Percentiles rank a stretch among this genome's conserved stretches.
These are phyloP conservation scores for Corticium candelabrum DNA, from an alignment of 37 sponge, comb jelly and placozoan genomes.

Conservation along the genomic window DNA sequence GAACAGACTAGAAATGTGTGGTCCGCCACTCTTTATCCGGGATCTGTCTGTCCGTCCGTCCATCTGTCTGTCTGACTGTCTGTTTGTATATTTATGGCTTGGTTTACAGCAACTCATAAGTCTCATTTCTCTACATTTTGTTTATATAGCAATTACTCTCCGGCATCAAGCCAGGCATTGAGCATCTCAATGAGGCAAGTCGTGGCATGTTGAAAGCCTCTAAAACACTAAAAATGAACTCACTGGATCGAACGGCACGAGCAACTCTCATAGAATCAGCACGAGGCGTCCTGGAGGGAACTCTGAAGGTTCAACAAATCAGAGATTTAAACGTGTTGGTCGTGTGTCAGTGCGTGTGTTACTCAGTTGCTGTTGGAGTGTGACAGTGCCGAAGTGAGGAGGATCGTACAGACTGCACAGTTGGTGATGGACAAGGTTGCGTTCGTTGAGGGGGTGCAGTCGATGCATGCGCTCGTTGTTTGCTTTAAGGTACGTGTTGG, in stretches of 20 bases:
- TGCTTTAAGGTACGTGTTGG: slow-evolving; percentile 58
- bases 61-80: too few species aligned
- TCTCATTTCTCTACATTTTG: too few species aligned
- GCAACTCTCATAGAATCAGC: slow-evolving; percentile 21
- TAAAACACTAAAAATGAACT: background rate
- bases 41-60: too few species aligned
- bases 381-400: slow-evolving; percentile 57
- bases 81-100: too few species aligned
- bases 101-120: too few species aligned
- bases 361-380: slow-evolving; percentile 49
- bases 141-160: too few species aligned
- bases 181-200: background rate
- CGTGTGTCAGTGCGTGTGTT: background rate
- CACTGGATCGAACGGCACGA: background rate
- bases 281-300: slow-evolving; percentile 40
- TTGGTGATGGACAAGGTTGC: slow-evolving; percentile 45
- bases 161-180: too few species aligned
- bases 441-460: slow-evolving; percentile 53
- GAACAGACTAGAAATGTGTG: too few species aligned
- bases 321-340: background rate
- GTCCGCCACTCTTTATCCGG: too few species aligned
- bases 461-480: slow-evolving; percentile 70
- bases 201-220: background rate
- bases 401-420: slow-evolving; percentile 43
- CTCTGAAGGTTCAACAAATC: slow-evolving; percentile 35